Base-by-base conservation (phyloP, 2,113 vertebrate species). In the Chlorodrepanis virens region DNA sequence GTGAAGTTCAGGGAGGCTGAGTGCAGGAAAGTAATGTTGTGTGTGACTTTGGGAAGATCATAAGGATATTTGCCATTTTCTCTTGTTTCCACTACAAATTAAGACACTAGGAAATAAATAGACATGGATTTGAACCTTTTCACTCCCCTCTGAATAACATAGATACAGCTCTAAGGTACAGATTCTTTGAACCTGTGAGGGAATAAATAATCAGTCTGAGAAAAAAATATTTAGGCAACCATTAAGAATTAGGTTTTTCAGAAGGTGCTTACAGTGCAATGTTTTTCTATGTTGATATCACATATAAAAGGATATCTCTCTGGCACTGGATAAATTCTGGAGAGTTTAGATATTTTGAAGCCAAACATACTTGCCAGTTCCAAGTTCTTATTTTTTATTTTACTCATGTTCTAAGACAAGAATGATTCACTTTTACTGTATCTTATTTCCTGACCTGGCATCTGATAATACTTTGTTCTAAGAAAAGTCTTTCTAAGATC, bases 401-500 rank as follows among this genome's bases (percentile, higher is more conserved):
- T 60, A 53, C 21, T 93, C 19, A 50, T 77, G 53, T 69, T 96
- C 49, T 89, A 27, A 88, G 35, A 93, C 75, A 94, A 40, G 10
- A 84, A 76, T 92, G 61, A 68, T 89, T 95, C 22, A 80, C 22
- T 96, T 94, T 39, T 44, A 71, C 25, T 79, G 5, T 42, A 70
- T 90, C 69, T 78, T 75, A 39, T 88, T 93, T 93, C 67, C 92
- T 89, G 45, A 50, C 47, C 84, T 94, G 52, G 64, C 88, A 89
- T 27, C 20, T 96, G 47, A 40, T n/a, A 60, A 56, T 65, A 35
- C 21, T 83, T 74, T 90, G 70, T 84, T 91, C 42, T 85, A 40
- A 89, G 69, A 94, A 93, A 92, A 67, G 25, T 12, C 11, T 79
- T 80, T 82, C 85, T 27, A 78, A 70, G 31, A 93, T 35, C 24